Base-by-base conservation (phyloP, 2,113 vertebrate species). In the Hippotragus niger region DNA sequence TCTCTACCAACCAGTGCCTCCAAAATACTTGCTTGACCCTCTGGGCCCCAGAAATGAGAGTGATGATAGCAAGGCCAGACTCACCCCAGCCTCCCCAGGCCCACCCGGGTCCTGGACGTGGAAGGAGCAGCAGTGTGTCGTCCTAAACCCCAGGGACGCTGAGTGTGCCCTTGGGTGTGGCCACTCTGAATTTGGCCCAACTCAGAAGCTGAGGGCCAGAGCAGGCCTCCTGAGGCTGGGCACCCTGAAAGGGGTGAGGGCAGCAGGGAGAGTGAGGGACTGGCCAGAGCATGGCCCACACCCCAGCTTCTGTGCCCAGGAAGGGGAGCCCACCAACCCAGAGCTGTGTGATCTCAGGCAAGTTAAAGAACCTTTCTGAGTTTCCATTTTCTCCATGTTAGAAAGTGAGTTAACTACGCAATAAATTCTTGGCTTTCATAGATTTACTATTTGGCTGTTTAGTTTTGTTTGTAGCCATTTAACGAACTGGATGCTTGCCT, bases 341-440 rank as follows among this genome's bases (percentile, higher is more conserved):
- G 4, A 36, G 29, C 43, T 86, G 45, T 11, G 25, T 67, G 76
- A 81, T 45, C 52, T 64, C 47, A 47, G 33, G 23, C 16, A 31
- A 78, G 11, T 52, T 76, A 52, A 83, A 78, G 43, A 33, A 23
- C 12, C 15, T 94, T 81, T 96, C 81, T 67, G 85, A 90, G 19
- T 53, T 86, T 94, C 85, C 25, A 31, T 80, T 94, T 87, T 47
- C 50, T 47, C 60, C 47, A 23, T 83, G 43, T 76, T 58, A 53
- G 86, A 84, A 95, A 93, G 21, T 4, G 52, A 89, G 88, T 58
- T 67, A 52, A 83, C 76, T 40, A 60, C 21, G 29, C 15, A 31
- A n/a, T 87, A 58, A 74, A 78, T 27, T 29, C 10, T 36, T 71
- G 80, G 50, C 19, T 78, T 94, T 92, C 36, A 67, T 74, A 84